phyloP scores from a whole-genome alignment of 2,797 vertebrate species.

The Lagodon rhomboides region DNA sequence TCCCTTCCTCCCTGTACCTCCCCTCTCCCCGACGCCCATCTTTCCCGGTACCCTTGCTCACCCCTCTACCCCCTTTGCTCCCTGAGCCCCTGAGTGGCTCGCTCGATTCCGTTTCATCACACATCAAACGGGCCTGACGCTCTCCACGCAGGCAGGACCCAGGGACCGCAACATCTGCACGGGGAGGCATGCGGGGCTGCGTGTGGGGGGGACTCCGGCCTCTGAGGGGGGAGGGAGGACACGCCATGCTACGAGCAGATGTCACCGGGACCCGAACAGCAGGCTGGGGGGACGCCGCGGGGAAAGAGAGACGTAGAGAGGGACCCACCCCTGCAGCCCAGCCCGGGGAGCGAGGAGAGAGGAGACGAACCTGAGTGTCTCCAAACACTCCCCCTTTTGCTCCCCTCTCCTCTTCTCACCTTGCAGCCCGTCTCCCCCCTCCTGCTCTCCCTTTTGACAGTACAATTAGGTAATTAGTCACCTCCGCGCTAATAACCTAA shows the following conservation, averaged over 20 bases:
- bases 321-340: constrained; percentile 76
- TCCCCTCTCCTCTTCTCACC: constrained; percentile 67
- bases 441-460: constrained; percentile 78
- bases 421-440: constrained; percentile 62
- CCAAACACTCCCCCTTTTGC: constrained; percentile 66
- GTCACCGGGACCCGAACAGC: constrained; percentile 90
- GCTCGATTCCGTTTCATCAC: constrained; percentile 97
- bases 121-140: constrained; percentile 96
- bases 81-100: constrained; percentile 91
- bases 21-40: constrained; percentile 38
- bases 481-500: constrained; percentile 85
- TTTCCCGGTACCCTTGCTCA: constrained; percentile 59
- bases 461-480: constrained; percentile 88
- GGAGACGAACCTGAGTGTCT: constrained; percentile 57
- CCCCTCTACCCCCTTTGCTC: constrained; percentile 81
- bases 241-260: constrained; percentile 92
- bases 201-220: constrained; percentile 77
- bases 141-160: constrained; percentile 91
- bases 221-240: constrained; percentile 82
- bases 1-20: constrained; percentile 68
- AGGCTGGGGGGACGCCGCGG: constrained; percentile 85
- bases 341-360: constrained; percentile 70
- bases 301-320: constrained; percentile 75
- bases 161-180: constrained; percentile 96
- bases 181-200: constrained; percentile 84